Percentiles rank a stretch among this genome's conserved stretches.
Conservation (phyloP, 2,888 invertebrate genomes). For the Hemithea aestivaria region DNA sequence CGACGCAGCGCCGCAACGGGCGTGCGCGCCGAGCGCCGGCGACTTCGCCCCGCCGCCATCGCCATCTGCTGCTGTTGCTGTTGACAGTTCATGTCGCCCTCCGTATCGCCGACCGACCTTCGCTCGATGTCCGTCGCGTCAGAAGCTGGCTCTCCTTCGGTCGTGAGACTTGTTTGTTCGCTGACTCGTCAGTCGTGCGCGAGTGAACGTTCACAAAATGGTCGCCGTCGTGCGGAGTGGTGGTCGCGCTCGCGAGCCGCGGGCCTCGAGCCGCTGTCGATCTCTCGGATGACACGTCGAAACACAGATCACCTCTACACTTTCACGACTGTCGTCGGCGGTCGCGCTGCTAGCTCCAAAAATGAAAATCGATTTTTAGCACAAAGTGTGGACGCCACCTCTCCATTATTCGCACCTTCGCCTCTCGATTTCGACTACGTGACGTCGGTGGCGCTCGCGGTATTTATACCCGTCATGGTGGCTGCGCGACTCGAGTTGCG, state of each 20-base stretch:
- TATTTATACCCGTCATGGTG: conserved; percentile 65
- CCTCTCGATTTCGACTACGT: conserved; percentile 76
- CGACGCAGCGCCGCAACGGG: conserved; percentile 37
- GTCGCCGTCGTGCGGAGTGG: conserved; percentile 53
- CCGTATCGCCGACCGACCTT: conserved; percentile 30
- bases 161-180: conserved; percentile 9
- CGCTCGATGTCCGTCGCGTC: conserved; percentile 14
- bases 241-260: conserved; percentile 42
- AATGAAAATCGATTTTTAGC: conserved; percentile 66
- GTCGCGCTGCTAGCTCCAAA: conserved; percentile 73
- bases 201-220: conserved; percentile 62
- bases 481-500: conserved; percentile 59
- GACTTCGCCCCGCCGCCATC: conserved; percentile 39
- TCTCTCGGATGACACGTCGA: conserved; percentile 75
- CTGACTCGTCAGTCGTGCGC: conserved; percentile 45
- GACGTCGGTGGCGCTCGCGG: conserved; percentile 57
- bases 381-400: conserved; percentile 71
- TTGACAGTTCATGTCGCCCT: conserved; percentile 48
- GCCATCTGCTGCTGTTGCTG: conserved; percentile 29
- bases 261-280: conserved; percentile 71
- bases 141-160: not conserved
- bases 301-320: conserved; percentile 69
- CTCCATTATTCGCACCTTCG: conserved; percentile 74
- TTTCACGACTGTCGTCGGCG: conserved; percentile 70
- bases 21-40: conserved; percentile 46